Evolutionary conservation across 2,797 vertebrate genomes (phyloP), one percentile per base, ranked within the genome.

Genomic region (Enteromius anoplus): DNA sequence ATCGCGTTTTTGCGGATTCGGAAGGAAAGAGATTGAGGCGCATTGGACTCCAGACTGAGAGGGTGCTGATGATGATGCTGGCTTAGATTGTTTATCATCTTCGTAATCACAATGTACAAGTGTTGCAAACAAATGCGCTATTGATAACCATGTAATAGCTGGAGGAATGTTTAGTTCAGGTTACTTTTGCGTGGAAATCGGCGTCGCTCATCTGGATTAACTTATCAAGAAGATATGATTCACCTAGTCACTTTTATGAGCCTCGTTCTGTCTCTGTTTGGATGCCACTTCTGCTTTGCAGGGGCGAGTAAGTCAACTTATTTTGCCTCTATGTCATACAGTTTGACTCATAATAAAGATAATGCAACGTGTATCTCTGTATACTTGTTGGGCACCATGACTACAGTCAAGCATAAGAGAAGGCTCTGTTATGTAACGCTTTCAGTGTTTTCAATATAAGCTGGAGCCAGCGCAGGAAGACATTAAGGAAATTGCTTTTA

Each of bases 281-380:
- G 76, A 78, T 68, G 82, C 70, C 84, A 86, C 76, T 81, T 88
- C 82, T 85, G 82, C 75, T 78, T 84, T 19, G 78, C 84, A 40
- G 62, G 85, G 69, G 87, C 87, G 81, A 89, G 88, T 89, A 85
- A 89, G 88, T 88, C 17, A 62, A 78, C 17, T 66, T 40, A 15
- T 51, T 40, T 29, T 40, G 15, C 23, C 40, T 49, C 7, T 55
- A 19, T 26, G 15, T 29, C 37, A 7, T 14, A 32, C 5, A 21
- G 49, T 15, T 1, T 26, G 45, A 17, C n/a, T 29, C 11, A 78
- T 10, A 53, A 65, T 65, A 10, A 68, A 68, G 21, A n/a, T 32
- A 40, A 29, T 6, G 51, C 37, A 17, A 19, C 11, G 7, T 47
- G 15, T 2, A 34, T 19, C 34, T 77, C n/a, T 9, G 21, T 47